phyloP scores from a whole-genome alignment of 2,797 vertebrate genomes.

The Parotocinclus haroldoi region DNA sequence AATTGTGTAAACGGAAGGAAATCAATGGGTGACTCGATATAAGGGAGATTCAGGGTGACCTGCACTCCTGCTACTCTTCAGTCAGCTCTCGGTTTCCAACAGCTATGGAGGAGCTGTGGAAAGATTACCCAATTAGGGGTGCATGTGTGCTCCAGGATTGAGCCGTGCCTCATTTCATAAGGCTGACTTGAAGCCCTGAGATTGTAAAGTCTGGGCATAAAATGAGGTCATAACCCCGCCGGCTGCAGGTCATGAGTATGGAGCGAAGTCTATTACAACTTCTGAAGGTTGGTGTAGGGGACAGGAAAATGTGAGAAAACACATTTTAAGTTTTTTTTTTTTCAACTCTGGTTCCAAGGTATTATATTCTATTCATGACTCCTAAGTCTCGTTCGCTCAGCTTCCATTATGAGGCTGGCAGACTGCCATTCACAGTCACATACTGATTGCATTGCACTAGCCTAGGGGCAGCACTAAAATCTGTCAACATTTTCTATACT shows the following conservation, averaged over 20 bases:
- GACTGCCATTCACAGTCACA: conserved; percentile 26
- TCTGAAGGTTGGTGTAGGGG: conserved; percentile 56
- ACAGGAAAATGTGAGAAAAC: background rate
- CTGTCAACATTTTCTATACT: conserved; percentile 27
- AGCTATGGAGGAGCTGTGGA: conserved; percentile 51
- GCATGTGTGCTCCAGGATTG: conserved; percentile 40
- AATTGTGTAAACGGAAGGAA: too few relatives aligned
- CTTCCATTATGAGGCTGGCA: conserved; percentile 18
- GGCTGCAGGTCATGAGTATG: conserved; percentile 64
- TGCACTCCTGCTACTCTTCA: background rate
- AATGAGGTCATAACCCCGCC: conserved; percentile 75
- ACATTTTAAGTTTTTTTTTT: conserved; percentile 7
- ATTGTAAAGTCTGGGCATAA: conserved; percentile 62
- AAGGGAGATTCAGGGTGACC: background rate
- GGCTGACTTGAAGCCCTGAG: conserved; percentile 53
- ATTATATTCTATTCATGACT: conserved; percentile 17
- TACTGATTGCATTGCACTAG: conserved; percentile 32
- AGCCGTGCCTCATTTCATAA: conserved; percentile 65
- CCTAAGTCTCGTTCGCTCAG: background rate
- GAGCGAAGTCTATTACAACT: conserved; percentile 74
- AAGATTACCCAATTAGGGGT: conserved; percentile 64
- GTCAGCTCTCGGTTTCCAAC: background rate
- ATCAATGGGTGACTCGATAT: background rate
- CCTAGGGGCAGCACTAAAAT: conserved; percentile 33
- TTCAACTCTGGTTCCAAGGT: conserved; percentile 23